Evolutionary conservation across 2,113 vertebrate genomes (phyloP).

Genomic region (Pogonocichla stellata): DNA sequence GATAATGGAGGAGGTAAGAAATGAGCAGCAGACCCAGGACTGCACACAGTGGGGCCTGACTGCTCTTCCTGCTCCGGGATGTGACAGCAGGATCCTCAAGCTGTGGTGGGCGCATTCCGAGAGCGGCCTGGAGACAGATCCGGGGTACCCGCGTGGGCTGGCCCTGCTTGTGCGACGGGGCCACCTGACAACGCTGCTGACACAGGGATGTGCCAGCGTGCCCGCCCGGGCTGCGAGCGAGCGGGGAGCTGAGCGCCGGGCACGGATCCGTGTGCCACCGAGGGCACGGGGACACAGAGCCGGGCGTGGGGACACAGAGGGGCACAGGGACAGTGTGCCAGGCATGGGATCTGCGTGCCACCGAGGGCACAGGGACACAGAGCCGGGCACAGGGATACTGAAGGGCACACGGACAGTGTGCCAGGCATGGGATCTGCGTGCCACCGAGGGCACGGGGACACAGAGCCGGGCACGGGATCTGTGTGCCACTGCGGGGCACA

Average conservation of each 20-base stretch:
- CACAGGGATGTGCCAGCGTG: background rate
- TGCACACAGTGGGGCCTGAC: background rate
- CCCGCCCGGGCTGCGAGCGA: fast-evolving
- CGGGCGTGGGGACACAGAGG: too few species aligned
- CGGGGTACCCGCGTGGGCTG: background rate
- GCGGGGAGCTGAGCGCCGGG: background rate
- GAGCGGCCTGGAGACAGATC: background rate
- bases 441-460: too few species aligned
- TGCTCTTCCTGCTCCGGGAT: background rate
- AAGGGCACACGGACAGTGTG: too few species aligned
- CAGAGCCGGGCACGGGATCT: too few species aligned
- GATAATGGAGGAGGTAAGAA: background rate
- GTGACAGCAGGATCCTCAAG: background rate
- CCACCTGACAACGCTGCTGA: background rate
- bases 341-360: too few species aligned
- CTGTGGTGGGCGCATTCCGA: fast-evolving
- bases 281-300: background rate
- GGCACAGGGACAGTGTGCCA: too few species aligned
- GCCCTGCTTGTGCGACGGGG: background rate
- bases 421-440: background rate
- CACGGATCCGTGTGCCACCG: background rate
- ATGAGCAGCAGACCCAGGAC: background rate
- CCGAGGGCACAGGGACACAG: too few species aligned
- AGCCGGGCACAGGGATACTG: too few species aligned
- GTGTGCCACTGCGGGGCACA: too few species aligned